phyloP scores from a whole-genome alignment of 1,140 invertebrate genomes.

The Phocides pigmalion region DNA sequence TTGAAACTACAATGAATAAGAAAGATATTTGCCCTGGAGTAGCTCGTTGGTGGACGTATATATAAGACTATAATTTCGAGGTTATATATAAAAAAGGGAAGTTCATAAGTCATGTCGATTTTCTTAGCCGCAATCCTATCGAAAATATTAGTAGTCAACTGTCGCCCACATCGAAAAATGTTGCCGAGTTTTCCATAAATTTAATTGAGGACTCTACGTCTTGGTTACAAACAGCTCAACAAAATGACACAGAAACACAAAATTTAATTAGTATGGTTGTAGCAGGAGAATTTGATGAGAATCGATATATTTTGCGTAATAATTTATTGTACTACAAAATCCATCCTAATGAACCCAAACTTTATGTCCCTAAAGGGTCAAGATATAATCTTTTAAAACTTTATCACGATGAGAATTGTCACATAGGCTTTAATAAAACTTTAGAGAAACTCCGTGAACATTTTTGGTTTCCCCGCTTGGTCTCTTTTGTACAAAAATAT shows the following conservation, averaged over 20 bases:
- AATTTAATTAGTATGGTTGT: background rate
- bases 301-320: constrained; percentile 40
- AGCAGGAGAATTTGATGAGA: constrained; percentile 39
- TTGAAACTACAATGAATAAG: constrained; percentile 58
- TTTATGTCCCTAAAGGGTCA: constrained; percentile 45
- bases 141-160: constrained; percentile 25
- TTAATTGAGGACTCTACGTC: too few relatives aligned
- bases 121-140: constrained; percentile 56
- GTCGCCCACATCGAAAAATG: too few relatives aligned
- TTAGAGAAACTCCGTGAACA: constrained; percentile 43
- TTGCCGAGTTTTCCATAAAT: too few relatives aligned
- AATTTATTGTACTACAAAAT: constrained; percentile 43
- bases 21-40: constrained; percentile 59
- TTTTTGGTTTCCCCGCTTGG: constrained; percentile 57
- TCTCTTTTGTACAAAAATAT: constrained; percentile 49
- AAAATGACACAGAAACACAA: background rate
- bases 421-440: constrained; percentile 49
- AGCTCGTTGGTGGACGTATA: constrained; percentile 62
- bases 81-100: constrained; percentile 62
- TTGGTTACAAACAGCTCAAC: background rate
- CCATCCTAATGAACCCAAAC: constrained; percentile 37
- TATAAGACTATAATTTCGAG: constrained; percentile 65
- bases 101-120: constrained; percentile 61
- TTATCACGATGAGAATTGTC: constrained; percentile 61
- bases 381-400: constrained; percentile 43